Percentiles rank a stretch among this genome's conserved stretches.
Evolutionary conservation across 2,113 vertebrate species (phyloP).

Genomic region (Physeter macrocephalus): DNA sequence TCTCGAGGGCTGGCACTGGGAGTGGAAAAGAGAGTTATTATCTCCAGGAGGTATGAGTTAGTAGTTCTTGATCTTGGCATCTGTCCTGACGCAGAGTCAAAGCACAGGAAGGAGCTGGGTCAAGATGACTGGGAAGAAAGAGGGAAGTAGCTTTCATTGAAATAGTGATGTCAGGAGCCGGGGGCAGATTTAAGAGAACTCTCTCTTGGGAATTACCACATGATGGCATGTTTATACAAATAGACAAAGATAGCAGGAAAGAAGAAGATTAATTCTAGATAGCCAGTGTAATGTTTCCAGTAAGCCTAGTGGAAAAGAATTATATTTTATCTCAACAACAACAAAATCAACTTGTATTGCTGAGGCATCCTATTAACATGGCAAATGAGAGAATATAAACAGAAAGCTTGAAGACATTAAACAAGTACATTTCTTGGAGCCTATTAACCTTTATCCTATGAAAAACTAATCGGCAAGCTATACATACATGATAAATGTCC

Average conservation of each 20-base stretch:
- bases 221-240: not conserved
- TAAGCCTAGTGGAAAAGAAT: not conserved
- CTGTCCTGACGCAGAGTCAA: not conserved
- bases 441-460: not conserved
- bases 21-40: not conserved
- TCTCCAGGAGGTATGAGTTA: not conserved
- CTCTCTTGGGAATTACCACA: not conserved
- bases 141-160: not conserved
- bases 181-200: not conserved
- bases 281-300: not conserved
- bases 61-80: constrained; percentile 4
- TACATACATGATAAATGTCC: not conserved
- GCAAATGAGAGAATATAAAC: not conserved
- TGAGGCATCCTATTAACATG: not conserved
- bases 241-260: not conserved
- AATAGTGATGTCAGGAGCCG: not conserved
- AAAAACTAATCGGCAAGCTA: not conserved
- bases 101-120: not conserved
- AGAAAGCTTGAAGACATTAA: constrained; percentile 9
- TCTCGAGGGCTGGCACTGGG: not conserved
- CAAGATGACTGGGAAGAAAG: not conserved
- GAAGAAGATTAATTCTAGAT: not conserved
- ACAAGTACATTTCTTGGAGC: not conserved
- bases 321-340: not conserved
- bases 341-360: not conserved